phyloP scores from a whole-genome alignment of 2,113 vertebrate species.

The Panthera uncia region DNA sequence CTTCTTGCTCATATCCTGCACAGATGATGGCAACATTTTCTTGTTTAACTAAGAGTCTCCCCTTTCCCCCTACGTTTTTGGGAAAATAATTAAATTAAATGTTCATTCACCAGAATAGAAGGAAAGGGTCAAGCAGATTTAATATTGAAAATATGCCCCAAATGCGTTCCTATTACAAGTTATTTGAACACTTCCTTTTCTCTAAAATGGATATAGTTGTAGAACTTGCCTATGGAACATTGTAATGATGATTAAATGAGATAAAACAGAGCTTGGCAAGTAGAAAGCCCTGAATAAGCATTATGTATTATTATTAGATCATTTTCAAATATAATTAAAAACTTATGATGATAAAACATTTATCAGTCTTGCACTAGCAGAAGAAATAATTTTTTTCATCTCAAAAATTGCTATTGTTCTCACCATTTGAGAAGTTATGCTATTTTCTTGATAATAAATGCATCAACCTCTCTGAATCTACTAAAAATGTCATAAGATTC shows the following conservation, averaged over 20 bases:
- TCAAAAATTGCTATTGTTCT: not conserved
- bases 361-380: not conserved
- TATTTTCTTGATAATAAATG: not conserved
- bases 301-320: not conserved
- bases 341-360: not conserved
- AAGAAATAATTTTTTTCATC: not conserved
- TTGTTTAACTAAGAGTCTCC: not conserved
- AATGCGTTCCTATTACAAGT: not conserved
- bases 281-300: not conserved
- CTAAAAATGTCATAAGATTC: not conserved
- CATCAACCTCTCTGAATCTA: not conserved
- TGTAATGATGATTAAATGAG: not conserved
- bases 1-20: conserved; percentile 52
- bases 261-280: not conserved
- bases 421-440: not conserved
- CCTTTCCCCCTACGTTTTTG: not conserved
- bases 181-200: not conserved
- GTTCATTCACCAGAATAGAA: not conserved
- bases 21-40: not conserved
- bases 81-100: conserved; percentile 36
- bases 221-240: not conserved
- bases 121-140: not conserved
- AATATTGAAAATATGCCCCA: not conserved
- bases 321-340: conserved; percentile 33
- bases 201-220: not conserved